phyloP scores from a whole-genome alignment of 2,113 vertebrate species.

The Nannospalax galili region DNA sequence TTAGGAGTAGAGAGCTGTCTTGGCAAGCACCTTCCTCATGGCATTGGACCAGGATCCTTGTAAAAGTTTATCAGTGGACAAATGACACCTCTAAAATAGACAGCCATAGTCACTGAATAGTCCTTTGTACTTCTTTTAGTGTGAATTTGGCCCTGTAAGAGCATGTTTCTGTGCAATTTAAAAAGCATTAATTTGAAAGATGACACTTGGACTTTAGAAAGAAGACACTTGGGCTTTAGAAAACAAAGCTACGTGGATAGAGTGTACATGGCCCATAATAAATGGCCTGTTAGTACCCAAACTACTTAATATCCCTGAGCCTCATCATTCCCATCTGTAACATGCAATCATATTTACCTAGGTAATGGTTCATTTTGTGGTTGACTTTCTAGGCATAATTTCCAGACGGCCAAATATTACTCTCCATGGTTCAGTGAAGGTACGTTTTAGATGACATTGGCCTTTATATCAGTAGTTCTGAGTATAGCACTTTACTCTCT shows the following conservation, averaged over 20 bases:
- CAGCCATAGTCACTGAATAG: background rate
- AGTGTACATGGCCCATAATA: background rate
- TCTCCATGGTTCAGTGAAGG: slow-evolving; percentile 14
- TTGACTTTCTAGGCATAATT: background rate
- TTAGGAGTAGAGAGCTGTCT: background rate
- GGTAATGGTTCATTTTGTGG: background rate
- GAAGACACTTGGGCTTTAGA: background rate
- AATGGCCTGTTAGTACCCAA: background rate
- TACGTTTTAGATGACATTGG: background rate
- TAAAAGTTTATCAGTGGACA: slow-evolving; percentile 18
- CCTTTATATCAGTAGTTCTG: background rate
- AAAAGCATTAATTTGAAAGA: slow-evolving; percentile 25
- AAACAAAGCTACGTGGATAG: background rate
- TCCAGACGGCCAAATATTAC: background rate
- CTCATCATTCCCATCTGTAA: background rate
- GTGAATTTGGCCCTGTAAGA: background rate
- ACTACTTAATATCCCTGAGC: background rate
- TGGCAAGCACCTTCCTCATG: background rate
- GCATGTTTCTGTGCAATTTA: background rate
- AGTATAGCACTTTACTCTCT: background rate
- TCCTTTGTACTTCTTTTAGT: slow-evolving; percentile 28
- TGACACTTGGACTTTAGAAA: background rate
- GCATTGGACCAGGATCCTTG: background rate
- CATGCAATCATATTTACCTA: slow-evolving; percentile 11
- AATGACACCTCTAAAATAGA: slow-evolving; percentile 1